Evolutionary conservation across 2,113 vertebrate genomes (phyloP).

Genomic region (Synodontis membranacea): DNA sequence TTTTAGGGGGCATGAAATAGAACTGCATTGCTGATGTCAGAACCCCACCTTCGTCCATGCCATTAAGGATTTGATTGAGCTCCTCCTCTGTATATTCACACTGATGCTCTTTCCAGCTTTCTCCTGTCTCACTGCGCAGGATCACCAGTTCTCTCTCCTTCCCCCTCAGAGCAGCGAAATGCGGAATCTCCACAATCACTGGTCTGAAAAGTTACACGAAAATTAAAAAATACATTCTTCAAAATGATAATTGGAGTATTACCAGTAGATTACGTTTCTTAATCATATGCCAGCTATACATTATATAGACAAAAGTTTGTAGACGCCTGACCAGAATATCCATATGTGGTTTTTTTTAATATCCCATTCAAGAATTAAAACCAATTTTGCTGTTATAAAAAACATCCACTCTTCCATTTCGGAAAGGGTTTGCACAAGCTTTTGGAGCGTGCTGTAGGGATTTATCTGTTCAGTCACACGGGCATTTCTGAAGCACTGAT

Average conservation of each 20-base stretch:
- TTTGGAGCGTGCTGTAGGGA: too few relatives aligned
- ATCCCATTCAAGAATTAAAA: too few relatives aligned
- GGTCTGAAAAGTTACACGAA: conserved; percentile 73
- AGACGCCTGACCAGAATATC: too few relatives aligned
- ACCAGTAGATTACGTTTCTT: background rate
- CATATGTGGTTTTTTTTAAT: too few relatives aligned
- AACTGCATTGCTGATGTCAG: background rate
- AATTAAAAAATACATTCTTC: background rate
- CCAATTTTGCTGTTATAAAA: too few relatives aligned
- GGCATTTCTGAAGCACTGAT: too few relatives aligned
- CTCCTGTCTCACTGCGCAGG: conserved; percentile 92
- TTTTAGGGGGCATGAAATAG: background rate
- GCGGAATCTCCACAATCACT: conserved; percentile 98
- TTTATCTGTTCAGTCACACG: too few relatives aligned
- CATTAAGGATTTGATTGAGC: conserved; percentile 93
- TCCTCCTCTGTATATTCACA: conserved; percentile 94
- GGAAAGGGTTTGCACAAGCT: too few relatives aligned
- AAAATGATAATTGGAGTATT: background rate
- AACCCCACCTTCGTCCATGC: conserved; percentile 92
- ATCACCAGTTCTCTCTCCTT: conserved; percentile 95
- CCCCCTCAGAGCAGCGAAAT: conserved; percentile 93
- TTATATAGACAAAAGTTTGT: too few relatives aligned
- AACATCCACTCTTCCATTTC: too few relatives aligned
- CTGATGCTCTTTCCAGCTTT: conserved; percentile 98
- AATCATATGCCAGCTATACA: background rate